Evolutionary conservation across 2,888 invertebrate species (phyloP).

Genomic region (Ctenicera cuprea): DNA sequence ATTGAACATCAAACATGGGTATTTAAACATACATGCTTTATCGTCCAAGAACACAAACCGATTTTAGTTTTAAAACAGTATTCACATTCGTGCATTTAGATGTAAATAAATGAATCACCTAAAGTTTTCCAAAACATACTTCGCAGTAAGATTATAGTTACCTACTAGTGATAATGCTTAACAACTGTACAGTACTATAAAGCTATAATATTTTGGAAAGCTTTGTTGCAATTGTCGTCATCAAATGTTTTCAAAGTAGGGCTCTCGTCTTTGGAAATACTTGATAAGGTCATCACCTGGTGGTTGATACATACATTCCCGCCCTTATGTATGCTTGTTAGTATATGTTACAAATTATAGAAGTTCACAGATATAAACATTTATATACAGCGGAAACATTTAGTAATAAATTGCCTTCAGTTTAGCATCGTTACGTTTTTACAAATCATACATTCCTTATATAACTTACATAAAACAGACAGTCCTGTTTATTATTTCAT

Average conservation of each 20-base stretch:
- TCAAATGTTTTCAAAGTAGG: conserved; percentile 67
- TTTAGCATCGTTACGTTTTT: conserved; percentile 9
- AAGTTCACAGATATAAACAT: conserved; percentile 3
- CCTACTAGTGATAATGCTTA: conserved; percentile 12
- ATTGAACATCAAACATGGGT: conserved; percentile 25
- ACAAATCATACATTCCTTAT: conserved; percentile 18
- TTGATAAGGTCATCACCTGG: conserved; percentile 50
- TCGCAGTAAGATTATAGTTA: background rate
- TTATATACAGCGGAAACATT: conserved; percentile 26
- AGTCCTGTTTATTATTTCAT: conserved; percentile 6
- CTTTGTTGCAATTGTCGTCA: background rate
- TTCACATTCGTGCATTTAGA: background rate
- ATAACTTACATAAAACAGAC: conserved; percentile 6
- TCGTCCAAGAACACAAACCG: conserved; percentile 7
- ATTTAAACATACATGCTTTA: conserved; percentile 15
- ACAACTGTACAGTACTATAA: background rate
- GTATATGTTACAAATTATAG: conserved; percentile 14
- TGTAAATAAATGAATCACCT: background rate
- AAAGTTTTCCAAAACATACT: conserved; percentile 12
- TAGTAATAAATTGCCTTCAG: conserved; percentile 17
- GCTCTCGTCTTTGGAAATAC: conserved; percentile 67
- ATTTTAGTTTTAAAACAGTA: background rate
- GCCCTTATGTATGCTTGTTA: background rate
- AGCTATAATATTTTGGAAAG: conserved; percentile 14
- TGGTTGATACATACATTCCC: conserved; percentile 19